Base-by-base conservation (phyloP, 2,888 invertebrate genomes). In the Tenthredo notha region DNA sequence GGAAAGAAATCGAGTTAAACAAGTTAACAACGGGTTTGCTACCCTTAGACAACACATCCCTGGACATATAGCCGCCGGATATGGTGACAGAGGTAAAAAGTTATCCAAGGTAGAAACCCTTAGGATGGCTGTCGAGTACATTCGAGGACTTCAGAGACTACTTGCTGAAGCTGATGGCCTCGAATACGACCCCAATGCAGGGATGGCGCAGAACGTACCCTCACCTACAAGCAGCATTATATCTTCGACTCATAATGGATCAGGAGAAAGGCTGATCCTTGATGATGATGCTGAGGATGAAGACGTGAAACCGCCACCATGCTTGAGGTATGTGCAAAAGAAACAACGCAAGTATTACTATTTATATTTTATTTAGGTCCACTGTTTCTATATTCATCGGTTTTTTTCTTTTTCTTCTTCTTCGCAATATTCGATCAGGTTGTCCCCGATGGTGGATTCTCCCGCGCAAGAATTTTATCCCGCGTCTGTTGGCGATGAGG, bases 21-120 rank as follows among this genome's bases (percentile, higher is more conserved):
- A 98, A 95, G 98, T 98, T 40, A 98, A 98, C 94, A 97, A 98
- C 90, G 98, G 98, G 25, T 98, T 98, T 92, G 97, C 98, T 0
- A 97, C 97, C n/a, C 94, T 98, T 1, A 95, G 98, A 29, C 97
- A 97, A 89, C 98, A 97, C 92, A 98, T 98, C 87, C 98, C 98
- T 0, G 97, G 96, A 84, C 97, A 97, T 91, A 97, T 97, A 0
- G 97, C 97, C 0, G 95, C 95, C 7, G 96, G 96, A 85, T 95
- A 95, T 67, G 96, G 96, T 25, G 93, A 93, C 78, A 94, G 96
- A 87, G 96, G 96, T 37, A 98, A 97, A 91, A 98, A 98, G 90
- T 94, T 97, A 6, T 97, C 97, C 90, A 98, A 98, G 94, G 98
- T 98, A 2, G 98, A 98, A 94, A 98, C 98, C 0, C 93, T 98